These are phyloP conservation scores for Andrena haemorrhoa DNA, from an alignment of 2,888 invertebrate genomes.

Conservation along the genomic window DNA sequence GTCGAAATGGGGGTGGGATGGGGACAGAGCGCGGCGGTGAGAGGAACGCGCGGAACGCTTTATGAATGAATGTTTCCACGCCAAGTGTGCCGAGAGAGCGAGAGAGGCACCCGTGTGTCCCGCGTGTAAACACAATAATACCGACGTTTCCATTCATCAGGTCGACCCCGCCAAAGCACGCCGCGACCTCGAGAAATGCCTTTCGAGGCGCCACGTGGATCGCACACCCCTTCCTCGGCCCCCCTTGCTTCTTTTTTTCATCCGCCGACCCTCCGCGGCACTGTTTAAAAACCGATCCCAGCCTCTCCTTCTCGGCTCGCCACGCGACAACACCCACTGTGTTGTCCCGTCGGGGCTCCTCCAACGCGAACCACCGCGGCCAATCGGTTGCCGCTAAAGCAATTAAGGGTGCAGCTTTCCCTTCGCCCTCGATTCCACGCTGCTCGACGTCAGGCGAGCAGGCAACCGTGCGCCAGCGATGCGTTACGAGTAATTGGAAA, in stretches of 20 bases:
- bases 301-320: constrained; percentile 26
- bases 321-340: constrained; percentile 17
- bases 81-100: constrained; percentile 76
- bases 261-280: constrained; percentile 40
- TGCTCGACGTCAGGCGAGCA: not conserved
- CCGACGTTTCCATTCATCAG: constrained; percentile 79
- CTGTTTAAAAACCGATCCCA: constrained; percentile 60
- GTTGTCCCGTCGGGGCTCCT: constrained; percentile 28
- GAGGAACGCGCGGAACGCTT: constrained; percentile 80
- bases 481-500: not conserved
- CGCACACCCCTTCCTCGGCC: constrained; percentile 39
- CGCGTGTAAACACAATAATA: constrained; percentile 80
- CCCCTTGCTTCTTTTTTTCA: constrained; percentile 13
- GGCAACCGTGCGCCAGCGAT: not conserved
- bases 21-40: constrained; percentile 57
- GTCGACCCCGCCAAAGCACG: constrained; percentile 70
- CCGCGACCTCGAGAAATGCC: constrained; percentile 77
- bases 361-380: not conserved
- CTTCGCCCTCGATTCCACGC: not conserved
- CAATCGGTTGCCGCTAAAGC: not conserved
- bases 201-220: constrained; percentile 73
- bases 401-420: not conserved
- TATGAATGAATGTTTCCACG: constrained; percentile 83
- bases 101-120: constrained; percentile 75
- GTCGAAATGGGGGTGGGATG: constrained; percentile 17